phyloP scores from a whole-genome alignment of 2,113 vertebrate genomes.

The Felis chaus region DNA sequence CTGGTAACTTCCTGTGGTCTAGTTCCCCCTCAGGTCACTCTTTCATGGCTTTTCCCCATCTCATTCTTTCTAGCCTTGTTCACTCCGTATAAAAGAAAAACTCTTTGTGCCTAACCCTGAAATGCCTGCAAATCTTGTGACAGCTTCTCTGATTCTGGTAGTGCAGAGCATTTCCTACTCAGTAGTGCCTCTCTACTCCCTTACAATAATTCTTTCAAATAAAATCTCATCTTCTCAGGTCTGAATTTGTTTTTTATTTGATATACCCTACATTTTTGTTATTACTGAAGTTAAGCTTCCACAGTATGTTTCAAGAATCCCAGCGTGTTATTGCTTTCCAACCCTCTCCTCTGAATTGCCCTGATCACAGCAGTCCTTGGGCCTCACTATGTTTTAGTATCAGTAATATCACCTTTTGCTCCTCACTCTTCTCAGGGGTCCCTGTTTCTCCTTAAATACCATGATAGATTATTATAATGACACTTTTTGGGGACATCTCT shows the following conservation, averaged over 20 bases:
- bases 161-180: neutral
- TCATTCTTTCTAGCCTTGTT: neutral
- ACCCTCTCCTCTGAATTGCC: neutral
- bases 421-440: neutral
- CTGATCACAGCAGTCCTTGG: neutral
- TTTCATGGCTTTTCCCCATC: neutral
- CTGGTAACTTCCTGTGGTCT: neutral
- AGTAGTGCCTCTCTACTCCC: neutral
- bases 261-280: neutral
- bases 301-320: neutral
- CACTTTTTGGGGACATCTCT: neutral
- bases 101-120: neutral
- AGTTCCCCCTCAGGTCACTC: neutral
- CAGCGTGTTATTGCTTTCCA: neutral
- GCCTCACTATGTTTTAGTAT: neutral
- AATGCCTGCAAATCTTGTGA: neutral
- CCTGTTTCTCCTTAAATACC: neutral
- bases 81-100: neutral
- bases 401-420: rapidly evolving
- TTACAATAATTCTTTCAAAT: neutral
- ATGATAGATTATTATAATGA: neutral
- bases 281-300: neutral
- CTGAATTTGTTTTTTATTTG: neutral
- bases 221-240: neutral
- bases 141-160: neutral